Percentiles rank a stretch among this genome's conserved stretches.
Conservation (phyloP, 2,797 vertebrate genomes). For the Danio jaintianensis region DNA sequence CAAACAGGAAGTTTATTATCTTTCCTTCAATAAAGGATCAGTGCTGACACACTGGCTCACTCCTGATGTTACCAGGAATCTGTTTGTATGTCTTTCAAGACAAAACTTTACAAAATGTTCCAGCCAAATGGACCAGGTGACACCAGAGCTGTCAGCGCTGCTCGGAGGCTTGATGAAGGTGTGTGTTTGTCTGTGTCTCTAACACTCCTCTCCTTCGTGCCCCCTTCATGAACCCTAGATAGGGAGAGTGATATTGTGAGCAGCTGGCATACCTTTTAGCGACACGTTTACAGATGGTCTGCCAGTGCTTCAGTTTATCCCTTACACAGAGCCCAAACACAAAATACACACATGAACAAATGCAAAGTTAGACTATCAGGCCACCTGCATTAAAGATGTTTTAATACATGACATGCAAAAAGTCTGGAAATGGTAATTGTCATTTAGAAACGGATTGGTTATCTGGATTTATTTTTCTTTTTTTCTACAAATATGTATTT, state of each 20-base stretch:
- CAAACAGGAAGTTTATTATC: conserved; percentile 12
- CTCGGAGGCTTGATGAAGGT: conserved; percentile 16
- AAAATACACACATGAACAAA: background rate
- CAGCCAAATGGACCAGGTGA: conserved; percentile 25
- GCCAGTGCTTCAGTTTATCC: conserved; percentile 52
- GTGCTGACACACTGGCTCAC: background rate
- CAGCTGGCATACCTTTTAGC: conserved; percentile 65
- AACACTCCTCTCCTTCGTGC: conserved; percentile 42
- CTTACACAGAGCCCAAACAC: background rate
- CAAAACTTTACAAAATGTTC: conserved; percentile 31
- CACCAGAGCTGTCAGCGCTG: conserved; percentile 10
- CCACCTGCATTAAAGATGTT: background rate
- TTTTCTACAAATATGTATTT: background rate
- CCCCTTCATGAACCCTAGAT: conserved; percentile 58
- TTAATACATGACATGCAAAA: background rate
- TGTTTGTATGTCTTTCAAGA: conserved; percentile 9
- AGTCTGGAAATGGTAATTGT: background rate
- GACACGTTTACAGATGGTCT: conserved; percentile 48
- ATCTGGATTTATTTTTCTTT: background rate
- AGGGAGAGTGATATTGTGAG: conserved; percentile 47
- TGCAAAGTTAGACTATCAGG: background rate
- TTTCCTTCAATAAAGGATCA: background rate
- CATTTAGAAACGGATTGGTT: background rate
- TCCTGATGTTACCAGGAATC: background rate
- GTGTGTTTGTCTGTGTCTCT: conserved; percentile 11